These are phyloP conservation scores for Fabriciana adippe DNA, from an alignment of 2,888 invertebrate genomes.

Conservation along the genomic window DNA sequence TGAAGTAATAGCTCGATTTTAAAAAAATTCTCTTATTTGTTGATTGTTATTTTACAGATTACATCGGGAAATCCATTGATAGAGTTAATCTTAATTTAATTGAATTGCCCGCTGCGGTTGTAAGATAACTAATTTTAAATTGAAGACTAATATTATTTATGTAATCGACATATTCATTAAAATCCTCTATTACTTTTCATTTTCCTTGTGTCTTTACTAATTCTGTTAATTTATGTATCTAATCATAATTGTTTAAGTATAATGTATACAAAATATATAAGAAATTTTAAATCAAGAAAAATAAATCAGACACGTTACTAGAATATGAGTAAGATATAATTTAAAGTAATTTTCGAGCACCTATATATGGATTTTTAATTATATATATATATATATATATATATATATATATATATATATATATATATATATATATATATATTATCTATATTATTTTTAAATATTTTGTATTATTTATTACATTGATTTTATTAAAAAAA, in stretches of 20 bases:
- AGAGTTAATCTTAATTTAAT: slow-evolving; percentile 1
- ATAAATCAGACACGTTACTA: too few species aligned
- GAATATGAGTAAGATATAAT: too few species aligned
- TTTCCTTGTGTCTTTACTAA: too few species aligned
- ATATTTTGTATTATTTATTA: too few species aligned
- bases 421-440: too few species aligned
- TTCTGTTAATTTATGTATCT: neutral
- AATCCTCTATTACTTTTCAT: neutral
- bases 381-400: too few species aligned
- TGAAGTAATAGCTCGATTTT: slow-evolving; percentile 34
- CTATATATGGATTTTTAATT: too few species aligned
- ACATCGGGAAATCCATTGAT: slow-evolving; percentile 18
- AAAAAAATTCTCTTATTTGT: slow-evolving; percentile 31
- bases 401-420: too few species aligned
- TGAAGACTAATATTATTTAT: neutral
- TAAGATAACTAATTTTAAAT: neutral
- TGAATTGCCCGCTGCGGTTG: neutral
- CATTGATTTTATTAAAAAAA: too few species aligned
- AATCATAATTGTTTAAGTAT: neutral
- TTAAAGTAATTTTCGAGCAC: too few species aligned
- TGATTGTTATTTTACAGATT: slow-evolving; percentile 18
- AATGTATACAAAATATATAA: neutral
- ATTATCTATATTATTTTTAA: too few species aligned
- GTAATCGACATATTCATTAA: neutral
- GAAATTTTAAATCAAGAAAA: too few species aligned